Evolutionary conservation across 2,113 vertebrate genomes (phyloP), one percentile per base, ranked within the genome.

Genomic region (Rhadina sibilatrix): DNA sequence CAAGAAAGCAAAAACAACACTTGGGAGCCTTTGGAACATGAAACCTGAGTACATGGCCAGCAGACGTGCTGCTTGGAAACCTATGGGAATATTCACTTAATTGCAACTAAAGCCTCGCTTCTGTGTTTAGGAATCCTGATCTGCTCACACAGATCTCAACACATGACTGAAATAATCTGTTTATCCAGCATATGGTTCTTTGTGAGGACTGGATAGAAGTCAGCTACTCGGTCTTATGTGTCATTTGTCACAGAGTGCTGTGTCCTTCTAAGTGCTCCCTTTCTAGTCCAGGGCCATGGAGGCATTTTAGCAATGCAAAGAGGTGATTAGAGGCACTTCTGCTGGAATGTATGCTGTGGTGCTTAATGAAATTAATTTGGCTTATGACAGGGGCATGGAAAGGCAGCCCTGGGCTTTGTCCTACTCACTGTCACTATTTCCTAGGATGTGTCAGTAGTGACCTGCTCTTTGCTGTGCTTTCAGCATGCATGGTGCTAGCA

Each of bases 121-220:
- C 85, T 87, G 65, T 46, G 65, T 64, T 83, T 83, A 69, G 90
- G 86, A 97, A 84, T 93, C 83, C 83, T 81, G 83, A 92, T 88
- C 92, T 89, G 68, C 92, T 95, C 91, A 71, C 83, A 64, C 64
- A 90, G 76, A 70, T 84, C 90, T 90, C 80, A 78, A 21, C 90
- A 96, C 83, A 68, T 90, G 88, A 93, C 89, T 84, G 83, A 71
- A 95, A 92, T 95, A 94, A 96, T 87, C 93, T 92, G 49, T 93
- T 95, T 90, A 96, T 88, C 83, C 72, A 83, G 68, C 85, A 78
- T 89, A 76, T 47, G 40, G 88, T 89, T 87, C 83, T 94, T 95
- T 82, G 56, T 89, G 52, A 89, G 76, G 79, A 75, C 72, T 4
- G 18, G 47, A 35, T 30, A 66, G 79, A 77, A 94, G 87, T 66